Base-by-base conservation (phyloP, 2,888 invertebrate species). In the Hyppa rectilinea region DNA sequence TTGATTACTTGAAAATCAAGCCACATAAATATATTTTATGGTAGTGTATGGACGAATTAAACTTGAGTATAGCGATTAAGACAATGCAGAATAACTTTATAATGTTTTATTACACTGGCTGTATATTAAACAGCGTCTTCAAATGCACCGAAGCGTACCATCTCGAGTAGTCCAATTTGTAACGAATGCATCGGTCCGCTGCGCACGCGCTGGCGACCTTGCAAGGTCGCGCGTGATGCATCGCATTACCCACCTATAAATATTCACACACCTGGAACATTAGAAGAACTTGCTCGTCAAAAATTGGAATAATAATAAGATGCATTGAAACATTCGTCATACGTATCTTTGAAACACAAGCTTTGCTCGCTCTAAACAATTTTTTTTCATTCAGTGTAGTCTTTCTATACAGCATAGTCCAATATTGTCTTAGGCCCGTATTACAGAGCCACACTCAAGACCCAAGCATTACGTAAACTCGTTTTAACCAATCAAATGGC, bases 151-250 rank as follows among this genome's bases (percentile, higher is more conserved):
- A 53, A 56, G 73, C 82, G 73, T 67, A 38, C 36, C 50, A 65
- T 81, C 58, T 81, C 67, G 59, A 65, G 68, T 66, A 60, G 68
- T 83, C 64, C 78, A 76, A 85, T 83, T 81, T 71, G 74, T 73
- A 75, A 78, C 66, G 76, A 75, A 73, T 79, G 72, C 74, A 75
- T 65, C 76, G 84, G 70, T 75, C 74, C 50, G 72, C 63, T 78
- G 81, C 83, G 78, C 82, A 84, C 76, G 65, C 72, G 78, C 75
- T 55, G 61, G 67, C 81, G 89, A 88, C 89, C 89, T 89, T 86
- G 89, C 88, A 89, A 88, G 89, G 89, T 89, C 88, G 83, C 71
- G 72, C 72, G 74, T 74, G 75, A 83, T 81, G 74, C 71, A 73
- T 73, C 60, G 61, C 65, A 23, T 71, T 72, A 66, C 59, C 60